Conservation (phyloP, 2,797 vertebrate species). For the Enteromius thamalakanensis region DNA sequence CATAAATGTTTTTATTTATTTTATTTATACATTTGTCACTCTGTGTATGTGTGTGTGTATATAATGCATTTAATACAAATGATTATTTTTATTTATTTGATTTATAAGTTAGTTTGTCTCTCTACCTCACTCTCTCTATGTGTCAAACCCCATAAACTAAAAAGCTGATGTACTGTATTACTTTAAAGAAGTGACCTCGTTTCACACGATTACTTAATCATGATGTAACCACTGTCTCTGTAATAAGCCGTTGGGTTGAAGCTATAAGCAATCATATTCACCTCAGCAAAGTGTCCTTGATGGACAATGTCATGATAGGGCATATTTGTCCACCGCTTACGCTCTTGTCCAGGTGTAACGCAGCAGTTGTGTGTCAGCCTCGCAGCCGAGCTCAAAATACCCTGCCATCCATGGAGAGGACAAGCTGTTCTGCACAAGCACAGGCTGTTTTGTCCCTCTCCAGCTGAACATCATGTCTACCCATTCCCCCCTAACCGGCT, state of each 20-base stretch:
- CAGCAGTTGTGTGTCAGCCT: constrained; percentile 50
- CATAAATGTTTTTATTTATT: too few relatives aligned
- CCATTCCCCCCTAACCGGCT: constrained; percentile 60
- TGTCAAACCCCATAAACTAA: background rate
- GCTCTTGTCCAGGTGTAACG: constrained; percentile 43
- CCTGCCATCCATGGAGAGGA: constrained; percentile 62
- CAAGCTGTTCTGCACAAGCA: constrained; percentile 69
- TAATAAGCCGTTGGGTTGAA: background rate
- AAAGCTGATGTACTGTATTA: background rate
- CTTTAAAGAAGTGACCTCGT: constrained; percentile 26
- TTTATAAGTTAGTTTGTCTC: too few relatives aligned
- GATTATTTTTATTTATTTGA: too few relatives aligned
- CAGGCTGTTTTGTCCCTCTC: constrained; percentile 66
- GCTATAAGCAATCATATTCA: background rate
- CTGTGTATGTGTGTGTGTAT: too few relatives aligned
- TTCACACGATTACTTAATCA: background rate
- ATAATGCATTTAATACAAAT: too few relatives aligned
- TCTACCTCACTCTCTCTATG: too few relatives aligned
- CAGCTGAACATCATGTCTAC: constrained; percentile 65
- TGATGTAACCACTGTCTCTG: constrained; percentile 27
- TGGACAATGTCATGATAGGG: constrained; percentile 16
- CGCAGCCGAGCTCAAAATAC: constrained; percentile 32
- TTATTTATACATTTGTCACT: too few relatives aligned
- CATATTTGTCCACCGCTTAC: constrained; percentile 36
- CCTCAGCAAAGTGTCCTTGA: constrained; percentile 33